These are phyloP conservation scores for Dynastes maya DNA, from an alignment of 2,888 invertebrate species.

Conservation along the genomic window DNA sequence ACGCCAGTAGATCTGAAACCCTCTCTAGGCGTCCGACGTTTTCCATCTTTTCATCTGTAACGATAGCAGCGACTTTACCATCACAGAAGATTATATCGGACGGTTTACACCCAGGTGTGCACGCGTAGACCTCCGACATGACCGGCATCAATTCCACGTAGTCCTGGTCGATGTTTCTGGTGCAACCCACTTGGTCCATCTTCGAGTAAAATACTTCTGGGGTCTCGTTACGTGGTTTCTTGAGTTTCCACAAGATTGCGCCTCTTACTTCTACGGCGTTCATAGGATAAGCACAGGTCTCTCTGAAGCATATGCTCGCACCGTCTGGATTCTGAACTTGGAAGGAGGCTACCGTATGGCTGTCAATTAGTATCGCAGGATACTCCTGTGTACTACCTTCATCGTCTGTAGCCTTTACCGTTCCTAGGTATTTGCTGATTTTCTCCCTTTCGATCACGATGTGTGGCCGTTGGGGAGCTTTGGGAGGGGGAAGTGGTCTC, in stretches of 20 bases:
- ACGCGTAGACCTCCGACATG: not conserved
- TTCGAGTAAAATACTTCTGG: not conserved
- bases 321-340: not conserved
- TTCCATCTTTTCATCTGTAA: not conserved
- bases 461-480: no score
- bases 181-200: not conserved
- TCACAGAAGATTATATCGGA: not conserved
- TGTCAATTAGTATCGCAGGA: not conserved
- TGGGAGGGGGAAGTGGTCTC: no score
- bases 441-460: no score
- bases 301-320: not conserved
- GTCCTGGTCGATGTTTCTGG: not conserved
- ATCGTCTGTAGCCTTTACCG: not conserved
- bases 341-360: not conserved
- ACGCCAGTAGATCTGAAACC: not conserved
- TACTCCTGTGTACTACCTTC: not conserved
- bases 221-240: not conserved
- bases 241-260: not conserved
- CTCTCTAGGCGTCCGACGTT: not conserved
- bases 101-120: not conserved
- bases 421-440: not conserved
- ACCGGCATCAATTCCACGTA: not conserved
- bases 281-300: not conserved
- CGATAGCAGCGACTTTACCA: not conserved
- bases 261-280: no score